phyloP scores from a whole-genome alignment of 2,113 vertebrate species.

The Bucco capensis region DNA sequence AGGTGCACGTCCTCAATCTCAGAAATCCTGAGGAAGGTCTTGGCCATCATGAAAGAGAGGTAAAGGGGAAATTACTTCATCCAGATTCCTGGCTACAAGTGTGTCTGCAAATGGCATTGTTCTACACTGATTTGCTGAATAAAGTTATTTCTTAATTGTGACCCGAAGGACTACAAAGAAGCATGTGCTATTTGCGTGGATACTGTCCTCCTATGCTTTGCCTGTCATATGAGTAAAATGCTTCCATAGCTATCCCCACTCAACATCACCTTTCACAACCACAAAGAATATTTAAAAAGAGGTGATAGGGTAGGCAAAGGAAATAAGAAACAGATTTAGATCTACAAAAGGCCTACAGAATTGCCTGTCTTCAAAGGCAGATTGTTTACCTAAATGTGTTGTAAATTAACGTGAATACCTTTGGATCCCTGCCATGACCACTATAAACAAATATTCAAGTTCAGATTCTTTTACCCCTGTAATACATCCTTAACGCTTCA shows the following conservation, averaged over 20 bases:
- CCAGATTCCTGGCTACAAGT: not conserved
- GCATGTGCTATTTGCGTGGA: not conserved
- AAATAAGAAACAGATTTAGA: constrained; percentile 67
- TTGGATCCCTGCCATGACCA: constrained; percentile 67
- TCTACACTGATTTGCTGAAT: not conserved
- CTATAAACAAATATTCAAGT: constrained; percentile 68
- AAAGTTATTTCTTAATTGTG: not conserved
- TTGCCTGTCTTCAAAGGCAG: constrained; percentile 57
- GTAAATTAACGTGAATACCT: constrained; percentile 68
- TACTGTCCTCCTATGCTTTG: not conserved
- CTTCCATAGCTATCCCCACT: not conserved
- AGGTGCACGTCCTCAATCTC: constrained; percentile 94
- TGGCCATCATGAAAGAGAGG: constrained; percentile 74
- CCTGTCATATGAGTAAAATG: not conserved
- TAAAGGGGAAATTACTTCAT: constrained; percentile 40
- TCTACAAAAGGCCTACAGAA: constrained; percentile 28
- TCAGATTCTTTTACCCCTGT: constrained; percentile 61
- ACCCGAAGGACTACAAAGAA: not conserved
- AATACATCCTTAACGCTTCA: constrained; percentile 46
- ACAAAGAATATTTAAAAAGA: not conserved
- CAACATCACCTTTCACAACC: not conserved
- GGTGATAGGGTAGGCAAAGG: not conserved
- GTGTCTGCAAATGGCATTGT: not conserved
- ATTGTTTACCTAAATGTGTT: constrained; percentile 58
- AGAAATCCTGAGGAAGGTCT: constrained; percentile 67